These are phyloP conservation scores for Amia ocellicauda DNA, from an alignment of 2,113 vertebrate species.

Conservation along the genomic window DNA sequence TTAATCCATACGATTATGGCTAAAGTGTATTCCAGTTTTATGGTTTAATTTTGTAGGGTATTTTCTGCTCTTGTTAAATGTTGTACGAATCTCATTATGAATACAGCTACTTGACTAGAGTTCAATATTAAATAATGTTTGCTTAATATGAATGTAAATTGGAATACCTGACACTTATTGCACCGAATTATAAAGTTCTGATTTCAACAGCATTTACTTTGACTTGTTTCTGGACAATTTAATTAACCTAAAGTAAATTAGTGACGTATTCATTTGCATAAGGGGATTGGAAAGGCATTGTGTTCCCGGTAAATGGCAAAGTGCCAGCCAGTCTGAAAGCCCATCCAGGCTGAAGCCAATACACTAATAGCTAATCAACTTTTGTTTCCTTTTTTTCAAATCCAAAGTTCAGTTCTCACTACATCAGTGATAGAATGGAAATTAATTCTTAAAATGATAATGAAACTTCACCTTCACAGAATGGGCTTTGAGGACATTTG, in stretches of 20 bases:
- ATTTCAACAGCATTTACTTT: not conserved
- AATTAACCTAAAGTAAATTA: constrained; percentile 22
- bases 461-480: constrained; percentile 5
- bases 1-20: too few relatives aligned
- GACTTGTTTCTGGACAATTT: constrained; percentile 31
- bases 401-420: not conserved
- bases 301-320: constrained; percentile 1
- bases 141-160: too few relatives aligned
- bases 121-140: too few relatives aligned
- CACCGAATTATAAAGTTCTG: too few relatives aligned
- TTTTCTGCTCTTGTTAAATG: too few relatives aligned
- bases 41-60: too few relatives aligned
- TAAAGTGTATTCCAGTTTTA: too few relatives aligned
- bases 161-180: too few relatives aligned
- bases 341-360: not conserved
- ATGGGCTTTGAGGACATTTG: not conserved
- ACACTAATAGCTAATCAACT: not conserved
- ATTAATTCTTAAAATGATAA: not conserved
- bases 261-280: constrained; percentile 26
- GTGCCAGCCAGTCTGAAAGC: not conserved
- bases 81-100: too few relatives aligned
- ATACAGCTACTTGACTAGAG: too few relatives aligned
- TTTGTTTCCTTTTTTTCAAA: not conserved
- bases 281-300: constrained; percentile 2
- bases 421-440: not conserved